A percentile compares a stretch with the other conserved stretches of the same genome.
Evolutionary conservation across 2,113 vertebrate genomes (phyloP).

Genomic region (Aegotheles bennettii): DNA sequence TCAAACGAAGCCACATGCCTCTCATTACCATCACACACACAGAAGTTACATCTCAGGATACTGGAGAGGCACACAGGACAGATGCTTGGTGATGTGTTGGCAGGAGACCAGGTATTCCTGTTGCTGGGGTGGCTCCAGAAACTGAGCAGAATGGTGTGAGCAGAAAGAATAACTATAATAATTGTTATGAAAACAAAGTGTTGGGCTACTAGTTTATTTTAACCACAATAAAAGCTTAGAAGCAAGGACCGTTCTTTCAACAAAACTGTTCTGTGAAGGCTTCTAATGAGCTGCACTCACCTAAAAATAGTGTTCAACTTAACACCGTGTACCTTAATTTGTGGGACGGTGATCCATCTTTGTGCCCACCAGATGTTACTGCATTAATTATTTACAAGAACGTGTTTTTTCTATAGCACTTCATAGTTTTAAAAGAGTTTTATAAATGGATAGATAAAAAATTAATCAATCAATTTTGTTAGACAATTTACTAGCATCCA

Average conservation of each 20-base stretch:
- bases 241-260: neutral
- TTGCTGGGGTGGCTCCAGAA: conserved; percentile 1
- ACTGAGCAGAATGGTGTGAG: neutral
- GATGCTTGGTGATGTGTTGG: neutral
- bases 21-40: neutral
- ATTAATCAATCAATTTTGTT: conserved; percentile 27
- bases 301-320: conserved; percentile 31
- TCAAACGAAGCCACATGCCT: neutral
- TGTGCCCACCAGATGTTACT: conserved; percentile 18
- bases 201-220: conserved; percentile 3
- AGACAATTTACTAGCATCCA: conserved; percentile 27
- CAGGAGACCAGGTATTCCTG: neutral
- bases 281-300: neutral
- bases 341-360: neutral
- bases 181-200: neutral
- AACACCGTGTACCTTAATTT: conserved; percentile 21
- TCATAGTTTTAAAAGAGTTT: neutral
- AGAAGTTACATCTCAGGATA: neutral
- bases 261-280: neutral
- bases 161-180: neutral
- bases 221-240: conserved; percentile 19
- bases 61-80: neutral
- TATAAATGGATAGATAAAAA: conserved; percentile 44
- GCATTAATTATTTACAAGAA: conserved; percentile 41
- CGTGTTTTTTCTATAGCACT: neutral